Base-by-base conservation (phyloP, 2,888 invertebrate species). In the Acrocyrtus sp. region DNA sequence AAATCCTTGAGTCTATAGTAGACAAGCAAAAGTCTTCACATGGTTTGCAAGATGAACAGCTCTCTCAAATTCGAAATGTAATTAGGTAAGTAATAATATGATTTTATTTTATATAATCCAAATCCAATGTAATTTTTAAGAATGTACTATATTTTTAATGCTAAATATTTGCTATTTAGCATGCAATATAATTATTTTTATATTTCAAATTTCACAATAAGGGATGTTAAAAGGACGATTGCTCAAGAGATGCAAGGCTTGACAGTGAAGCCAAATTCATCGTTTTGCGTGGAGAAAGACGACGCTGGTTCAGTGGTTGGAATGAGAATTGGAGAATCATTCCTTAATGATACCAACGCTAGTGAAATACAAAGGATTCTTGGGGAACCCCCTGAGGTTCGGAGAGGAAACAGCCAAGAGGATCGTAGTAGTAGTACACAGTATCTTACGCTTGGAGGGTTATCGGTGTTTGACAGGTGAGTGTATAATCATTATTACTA, bases 351-450 rank as follows among this genome's bases (percentile, higher is more conserved):
- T 19, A 72, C 75, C 10, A 78, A 75, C 41, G 60, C 70, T 0
- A 74, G 74, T 29, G 78, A 78, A 72, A 72, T 78, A 53, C 73
- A 70, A 45, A 43, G 34, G 27, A 78, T 78, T 43, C 51, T 78
- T 3, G 66, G 60, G 15, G n/a, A 72, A 17, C 48, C 56, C 3
- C 34, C 56, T 15, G 58, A 69, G 61, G 43, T 43, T 34, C 34
- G 54, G 12, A 41, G 63, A 41, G 56, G 51, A 24, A 19, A 24
- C n/a, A 47, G 19, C 4, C 48, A 56, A 4, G 68, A 68, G 8
- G 75, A 75, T 26, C 50, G 63, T 1, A 62, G 72, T 26, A 75
- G 75, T 45, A 72, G 72, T 43, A 75, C 75, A 24, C 75, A 75
- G 41, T 75, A 75, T 48, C 47, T 75, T 5, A 72, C 61, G 12